Evolutionary conservation across 2,113 vertebrate genomes (phyloP).

Genomic region (Salvelinus alpinus): DNA sequence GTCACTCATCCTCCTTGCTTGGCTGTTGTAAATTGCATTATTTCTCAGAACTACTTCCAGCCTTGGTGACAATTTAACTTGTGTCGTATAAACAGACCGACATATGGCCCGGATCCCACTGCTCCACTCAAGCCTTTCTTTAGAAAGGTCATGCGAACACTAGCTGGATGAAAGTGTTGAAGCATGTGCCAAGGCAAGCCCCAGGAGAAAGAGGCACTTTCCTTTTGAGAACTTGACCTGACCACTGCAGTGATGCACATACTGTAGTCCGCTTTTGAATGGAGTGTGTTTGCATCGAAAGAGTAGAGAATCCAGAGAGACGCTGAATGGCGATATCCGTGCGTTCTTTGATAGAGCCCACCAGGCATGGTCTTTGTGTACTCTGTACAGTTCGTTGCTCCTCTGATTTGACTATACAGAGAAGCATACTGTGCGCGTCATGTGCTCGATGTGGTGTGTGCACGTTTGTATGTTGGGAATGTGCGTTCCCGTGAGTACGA

Average conservation of each 20-base stretch:
- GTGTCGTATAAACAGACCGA: not conserved
- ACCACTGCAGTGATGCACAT: not conserved
- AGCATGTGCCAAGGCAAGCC: not conserved
- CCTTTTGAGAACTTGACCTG: no score
- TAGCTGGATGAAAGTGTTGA: not conserved
- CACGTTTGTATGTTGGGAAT: no score
- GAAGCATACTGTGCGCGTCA: not conserved
- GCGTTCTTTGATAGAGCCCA: no score
- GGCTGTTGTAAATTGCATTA: not conserved
- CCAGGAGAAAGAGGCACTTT: conserved; percentile 27
- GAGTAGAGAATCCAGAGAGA: no score
- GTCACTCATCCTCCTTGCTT: conserved; percentile 27
- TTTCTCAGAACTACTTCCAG: conserved; percentile 10
- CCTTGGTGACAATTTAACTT: not conserved
- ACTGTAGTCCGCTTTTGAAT: no score
- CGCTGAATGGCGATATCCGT: no score
- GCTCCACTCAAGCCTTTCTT: not conserved
- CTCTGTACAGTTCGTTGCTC: no score
- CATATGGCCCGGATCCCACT: not conserved
- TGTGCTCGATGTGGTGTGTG: not conserved
- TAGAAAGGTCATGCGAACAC: conserved; percentile 6
- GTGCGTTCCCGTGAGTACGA: conserved; percentile 5
- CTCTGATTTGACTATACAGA: no score
- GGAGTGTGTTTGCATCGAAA: no score
- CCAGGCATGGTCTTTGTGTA: no score